These are phyloP conservation scores for Gortyna flavago DNA, from an alignment of 2,888 invertebrate genomes.

Conservation along the genomic window DNA sequence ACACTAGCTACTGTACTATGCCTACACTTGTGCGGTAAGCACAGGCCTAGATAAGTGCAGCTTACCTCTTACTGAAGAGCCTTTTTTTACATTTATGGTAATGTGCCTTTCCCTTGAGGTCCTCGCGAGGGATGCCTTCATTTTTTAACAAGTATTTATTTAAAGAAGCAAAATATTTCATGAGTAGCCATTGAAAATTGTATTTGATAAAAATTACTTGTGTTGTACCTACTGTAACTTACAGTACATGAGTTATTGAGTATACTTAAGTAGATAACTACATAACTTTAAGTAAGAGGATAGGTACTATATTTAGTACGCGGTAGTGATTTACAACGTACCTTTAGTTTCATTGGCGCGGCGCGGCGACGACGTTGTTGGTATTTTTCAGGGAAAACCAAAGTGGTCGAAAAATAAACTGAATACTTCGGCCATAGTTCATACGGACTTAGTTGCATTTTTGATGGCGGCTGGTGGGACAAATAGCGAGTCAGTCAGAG, in stretches of 20 bases:
- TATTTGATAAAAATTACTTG: neutral
- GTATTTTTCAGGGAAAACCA: neutral
- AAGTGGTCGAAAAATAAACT: neutral
- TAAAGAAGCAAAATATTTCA: neutral
- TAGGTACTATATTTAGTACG: neutral
- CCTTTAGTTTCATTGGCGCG: neutral
- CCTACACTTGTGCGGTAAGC: neutral
- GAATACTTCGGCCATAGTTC: neutral
- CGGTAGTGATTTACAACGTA: neutral
- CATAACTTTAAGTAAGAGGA: neutral
- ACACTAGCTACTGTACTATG: neutral
- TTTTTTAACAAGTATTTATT: slow-evolving; percentile 1
- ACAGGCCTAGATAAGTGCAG: neutral
- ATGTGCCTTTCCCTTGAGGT: neutral
- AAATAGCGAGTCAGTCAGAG: neutral
- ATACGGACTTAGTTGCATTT: neutral
- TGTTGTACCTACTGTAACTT: neutral
- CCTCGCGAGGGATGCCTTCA: neutral
- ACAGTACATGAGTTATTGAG: neutral
- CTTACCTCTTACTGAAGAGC: neutral
- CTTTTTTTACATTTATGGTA: neutral
- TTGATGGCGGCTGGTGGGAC: neutral
- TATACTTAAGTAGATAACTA: neutral
- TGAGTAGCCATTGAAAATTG: neutral
- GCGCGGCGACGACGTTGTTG: neutral